Evolutionary conservation across 2,113 vertebrate species (phyloP), one percentile per base, ranked within the genome.

Genomic region (Dromas ardeola): DNA sequence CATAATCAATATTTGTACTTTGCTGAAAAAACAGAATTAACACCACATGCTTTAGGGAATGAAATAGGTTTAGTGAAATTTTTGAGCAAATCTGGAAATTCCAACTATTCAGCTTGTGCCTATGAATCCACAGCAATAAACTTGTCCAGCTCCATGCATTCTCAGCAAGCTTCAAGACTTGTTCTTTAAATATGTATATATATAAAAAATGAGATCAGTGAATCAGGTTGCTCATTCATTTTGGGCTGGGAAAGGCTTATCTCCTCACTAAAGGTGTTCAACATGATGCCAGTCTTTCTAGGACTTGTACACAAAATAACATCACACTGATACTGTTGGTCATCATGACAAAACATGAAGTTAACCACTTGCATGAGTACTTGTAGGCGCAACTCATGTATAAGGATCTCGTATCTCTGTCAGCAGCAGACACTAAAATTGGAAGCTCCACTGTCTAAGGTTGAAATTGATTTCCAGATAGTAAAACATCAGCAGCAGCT

Each of bases 401-500:
- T 43, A 67, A 84, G 63, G 56, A 62, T 58, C 47, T 19, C 1
- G 0, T 61, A 84, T 38, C 45, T 86, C 62, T 77, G n/a, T 74
- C 72, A 86, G 27, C 23, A 78, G 16, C 65, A 87, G 38, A 53
- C 81, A 47, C 18, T 86, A 59, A 91, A 74, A 80, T 7, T 70
- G 47, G 83, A 88, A 86, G 38, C 43, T 93, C 38, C 22, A 49
- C 63, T 82, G 21, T 84, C 26, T 70, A 66, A 50, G 67, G 47
- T 5, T 95, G 83, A 94, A 92, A 87, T 91, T 85, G 81, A 94
- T 93, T 95, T 93, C 65, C 73, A 85, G 65, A n/a, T 16, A 71
- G 81, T 90, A 93, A 95, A 94, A 52, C 20, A 87, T 63, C 78
- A 47, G 53, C 67, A 47, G 20, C 47, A 87, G 42, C 32, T 93